These are phyloP conservation scores for Phytoseiulus persimilis DNA, from an alignment of 2,888 invertebrate species.

Conservation along the genomic window DNA sequence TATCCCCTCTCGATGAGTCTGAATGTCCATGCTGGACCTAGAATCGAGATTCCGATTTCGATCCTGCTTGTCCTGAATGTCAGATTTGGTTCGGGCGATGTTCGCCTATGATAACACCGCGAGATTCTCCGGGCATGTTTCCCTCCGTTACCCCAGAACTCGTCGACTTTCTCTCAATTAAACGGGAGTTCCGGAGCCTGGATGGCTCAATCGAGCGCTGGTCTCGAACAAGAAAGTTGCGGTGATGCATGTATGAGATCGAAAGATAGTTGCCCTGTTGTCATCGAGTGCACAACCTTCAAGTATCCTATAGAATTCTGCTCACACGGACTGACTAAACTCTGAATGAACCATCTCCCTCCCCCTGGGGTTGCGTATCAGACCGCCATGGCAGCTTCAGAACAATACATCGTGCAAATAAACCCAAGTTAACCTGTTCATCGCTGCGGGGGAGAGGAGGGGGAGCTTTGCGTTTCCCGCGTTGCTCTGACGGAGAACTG, in stretches of 20 bases:
- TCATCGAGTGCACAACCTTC: conserved; percentile 38
- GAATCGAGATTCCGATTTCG: not conserved
- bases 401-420: not conserved
- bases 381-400: not conserved
- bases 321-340: not conserved
- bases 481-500: not conserved
- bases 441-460: not conserved
- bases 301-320: not conserved
- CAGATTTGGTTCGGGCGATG: not conserved
- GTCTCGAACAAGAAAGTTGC: not conserved
- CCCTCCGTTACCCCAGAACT: too few species aligned
- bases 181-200: not conserved
- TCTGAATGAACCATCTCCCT: not conserved
- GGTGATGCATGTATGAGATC: not conserved
- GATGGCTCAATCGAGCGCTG: not conserved
- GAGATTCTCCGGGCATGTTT: not conserved
- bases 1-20: not conserved
- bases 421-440: not conserved
- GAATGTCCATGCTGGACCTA: not conserved
- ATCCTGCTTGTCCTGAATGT: not conserved
- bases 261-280: conserved; percentile 35
- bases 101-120: not conserved
- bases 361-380: not conserved
- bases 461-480: not conserved
- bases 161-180: not conserved